Conservation (phyloP, 2,888 invertebrate genomes). For the Elmis aenea region DNA sequence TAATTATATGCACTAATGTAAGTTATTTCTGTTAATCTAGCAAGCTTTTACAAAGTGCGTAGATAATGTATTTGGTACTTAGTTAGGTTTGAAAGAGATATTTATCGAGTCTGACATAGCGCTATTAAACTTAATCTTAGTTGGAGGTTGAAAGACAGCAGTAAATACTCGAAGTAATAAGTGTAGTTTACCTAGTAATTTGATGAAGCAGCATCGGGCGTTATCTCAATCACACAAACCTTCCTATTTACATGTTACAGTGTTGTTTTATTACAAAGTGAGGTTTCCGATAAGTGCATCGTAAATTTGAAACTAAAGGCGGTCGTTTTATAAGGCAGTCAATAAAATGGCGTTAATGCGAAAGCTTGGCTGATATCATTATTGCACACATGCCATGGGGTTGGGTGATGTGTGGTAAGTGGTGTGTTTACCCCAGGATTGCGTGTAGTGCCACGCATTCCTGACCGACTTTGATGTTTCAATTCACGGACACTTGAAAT, state of each 20-base stretch:
- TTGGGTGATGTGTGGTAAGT: constrained; percentile 3
- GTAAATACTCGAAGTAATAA: too few relatives aligned
- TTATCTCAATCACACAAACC: constrained; percentile 3
- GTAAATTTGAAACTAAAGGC: constrained; percentile 11
- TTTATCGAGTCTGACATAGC: too few relatives aligned
- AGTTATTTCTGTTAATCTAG: too few relatives aligned
- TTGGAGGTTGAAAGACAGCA: too few relatives aligned
- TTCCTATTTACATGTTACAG: constrained; percentile 23
- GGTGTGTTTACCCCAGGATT: constrained; percentile 4
- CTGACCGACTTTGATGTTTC: constrained; percentile 29
- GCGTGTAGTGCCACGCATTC: constrained; percentile 13
- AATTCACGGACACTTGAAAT: constrained; percentile 20
- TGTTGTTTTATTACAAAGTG: constrained; percentile 15
- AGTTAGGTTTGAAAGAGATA: too few relatives aligned
- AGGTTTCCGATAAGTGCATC: constrained; percentile 5
- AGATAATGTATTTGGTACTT: too few relatives aligned
- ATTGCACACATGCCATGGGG: constrained; percentile 10
- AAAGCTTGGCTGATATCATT: too few relatives aligned
- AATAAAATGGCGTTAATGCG: too few relatives aligned
- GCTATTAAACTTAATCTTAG: too few relatives aligned
- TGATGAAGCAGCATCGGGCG: background rate
- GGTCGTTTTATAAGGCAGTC: constrained; percentile 6
- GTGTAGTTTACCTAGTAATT: too few relatives aligned
- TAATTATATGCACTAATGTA: too few relatives aligned
- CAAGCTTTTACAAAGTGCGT: too few relatives aligned